phyloP scores from a whole-genome alignment of 2,797 vertebrate species.

The Triplophysa yarkandensis region DNA sequence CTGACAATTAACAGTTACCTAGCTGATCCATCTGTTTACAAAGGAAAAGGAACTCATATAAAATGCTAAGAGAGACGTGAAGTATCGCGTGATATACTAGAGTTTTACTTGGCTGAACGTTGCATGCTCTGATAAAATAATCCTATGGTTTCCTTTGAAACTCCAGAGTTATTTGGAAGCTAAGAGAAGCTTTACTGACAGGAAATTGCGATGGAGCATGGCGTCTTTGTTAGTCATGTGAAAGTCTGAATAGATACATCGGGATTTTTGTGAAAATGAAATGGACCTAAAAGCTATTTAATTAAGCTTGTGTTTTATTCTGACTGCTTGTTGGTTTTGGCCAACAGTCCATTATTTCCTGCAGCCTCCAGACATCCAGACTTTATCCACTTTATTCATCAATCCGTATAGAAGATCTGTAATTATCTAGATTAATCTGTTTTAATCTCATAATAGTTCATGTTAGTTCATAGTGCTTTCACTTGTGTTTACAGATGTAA shows the following conservation, averaged over 20 bases:
- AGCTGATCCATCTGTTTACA: conserved; percentile 11
- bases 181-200: conserved; percentile 5
- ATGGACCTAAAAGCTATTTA: conserved; percentile 56
- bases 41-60: not conserved
- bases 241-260: conserved; percentile 53
- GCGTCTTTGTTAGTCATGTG: conserved; percentile 26
- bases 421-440: too few species aligned
- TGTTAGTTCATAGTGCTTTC: too few species aligned
- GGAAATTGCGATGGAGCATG: conserved; percentile 21
- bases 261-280: conserved; percentile 66
- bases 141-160: not conserved
- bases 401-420: conserved; percentile 32
- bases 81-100: not conserved
- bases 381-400: conserved; percentile 52
- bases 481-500: too few species aligned
- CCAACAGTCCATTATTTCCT: conserved; percentile 70
- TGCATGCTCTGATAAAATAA: conserved; percentile 10
- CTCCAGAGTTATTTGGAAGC: conserved; percentile 2
- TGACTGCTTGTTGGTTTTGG: conserved; percentile 71
- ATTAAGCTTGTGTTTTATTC: conserved; percentile 61
- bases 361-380: conserved; percentile 53
- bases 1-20: not conserved
- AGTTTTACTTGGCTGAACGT: too few species aligned
- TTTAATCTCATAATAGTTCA: too few species aligned
- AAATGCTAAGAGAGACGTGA: conserved; percentile 5